phyloP scores from a whole-genome alignment of 2,888 invertebrate genomes.

The Pristionchus japonicus region DNA sequence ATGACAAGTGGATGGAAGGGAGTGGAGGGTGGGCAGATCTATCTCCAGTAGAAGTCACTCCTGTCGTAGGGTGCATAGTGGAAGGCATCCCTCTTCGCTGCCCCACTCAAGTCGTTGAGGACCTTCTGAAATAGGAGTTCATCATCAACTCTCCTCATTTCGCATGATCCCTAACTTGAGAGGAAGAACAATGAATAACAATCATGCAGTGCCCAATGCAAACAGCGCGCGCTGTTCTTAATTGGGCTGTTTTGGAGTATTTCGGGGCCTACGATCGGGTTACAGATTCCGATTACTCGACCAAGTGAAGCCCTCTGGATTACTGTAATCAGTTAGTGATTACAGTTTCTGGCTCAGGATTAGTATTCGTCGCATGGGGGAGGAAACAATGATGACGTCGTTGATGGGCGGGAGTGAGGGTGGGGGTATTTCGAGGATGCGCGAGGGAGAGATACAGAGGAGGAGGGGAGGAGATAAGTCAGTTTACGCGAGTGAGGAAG shows the following conservation, averaged over 20 bases:
- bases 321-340: background rate
- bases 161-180: background rate
- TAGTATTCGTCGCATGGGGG: background rate
- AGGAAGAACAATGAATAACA: background rate
- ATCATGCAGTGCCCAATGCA: background rate
- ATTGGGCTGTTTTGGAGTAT: constrained; percentile 6
- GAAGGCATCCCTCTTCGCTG: background rate
- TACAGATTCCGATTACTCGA: background rate
- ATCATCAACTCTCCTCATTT: no score
- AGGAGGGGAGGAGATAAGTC: background rate
- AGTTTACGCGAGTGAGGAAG: background rate
- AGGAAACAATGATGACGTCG: background rate
- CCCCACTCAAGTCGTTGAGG: constrained; percentile 27
- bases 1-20: background rate
- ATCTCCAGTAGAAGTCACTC: constrained; percentile 10
- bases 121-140: background rate
- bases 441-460: background rate
- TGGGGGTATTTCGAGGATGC: background rate
- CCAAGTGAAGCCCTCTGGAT: background rate
- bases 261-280: background rate
- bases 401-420: background rate
- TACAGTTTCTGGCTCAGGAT: background rate
- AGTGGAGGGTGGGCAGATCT: background rate
- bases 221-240: background rate
- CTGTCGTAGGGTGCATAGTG: background rate